phyloP scores from a whole-genome alignment of 2,113 vertebrate genomes.

The Solea solea region DNA sequence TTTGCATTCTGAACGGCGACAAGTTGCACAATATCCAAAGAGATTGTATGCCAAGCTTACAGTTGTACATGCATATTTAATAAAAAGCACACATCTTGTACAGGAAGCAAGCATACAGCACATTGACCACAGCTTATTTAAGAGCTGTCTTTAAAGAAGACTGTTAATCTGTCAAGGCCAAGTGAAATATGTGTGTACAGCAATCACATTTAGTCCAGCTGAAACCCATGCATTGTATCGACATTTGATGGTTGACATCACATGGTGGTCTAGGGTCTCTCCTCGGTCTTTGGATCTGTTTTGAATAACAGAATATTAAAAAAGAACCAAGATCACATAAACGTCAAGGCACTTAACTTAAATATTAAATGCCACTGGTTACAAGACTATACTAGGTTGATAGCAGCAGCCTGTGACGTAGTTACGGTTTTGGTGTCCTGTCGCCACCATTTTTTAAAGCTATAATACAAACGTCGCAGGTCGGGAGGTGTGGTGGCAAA shows the following conservation, averaged over 20 bases:
- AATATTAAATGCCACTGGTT: too few species aligned
- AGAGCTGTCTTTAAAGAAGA: slow-evolving; percentile 5
- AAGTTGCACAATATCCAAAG: slow-evolving; percentile 15
- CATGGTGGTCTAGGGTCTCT: slow-evolving; percentile 41
- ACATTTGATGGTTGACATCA: slow-evolving; percentile 28
- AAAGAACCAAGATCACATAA: background rate
- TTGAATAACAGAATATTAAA: slow-evolving; percentile 34
- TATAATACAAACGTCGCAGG: too few species aligned
- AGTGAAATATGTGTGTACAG: slow-evolving; percentile 17
- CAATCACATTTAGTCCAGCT: slow-evolving; percentile 14
- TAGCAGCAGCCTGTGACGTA: too few species aligned
- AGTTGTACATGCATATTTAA: slow-evolving; percentile 7
- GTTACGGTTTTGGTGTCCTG: too few species aligned
- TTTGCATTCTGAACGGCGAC: slow-evolving; percentile 17
- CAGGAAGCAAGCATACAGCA: background rate
- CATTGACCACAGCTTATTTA: background rate
- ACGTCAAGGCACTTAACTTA: too few species aligned
- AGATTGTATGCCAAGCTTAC: slow-evolving; percentile 6
- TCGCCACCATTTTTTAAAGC: too few species aligned
- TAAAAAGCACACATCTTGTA: slow-evolving; percentile 11
- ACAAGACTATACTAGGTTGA: too few species aligned
- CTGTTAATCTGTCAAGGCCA: slow-evolving; percentile 10
- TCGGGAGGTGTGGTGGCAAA: too few species aligned
- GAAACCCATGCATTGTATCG: background rate
- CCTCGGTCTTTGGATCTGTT: slow-evolving; percentile 30